Conservation (phyloP, 2,113 vertebrate genomes). For the Pelusios castaneus region DNA sequence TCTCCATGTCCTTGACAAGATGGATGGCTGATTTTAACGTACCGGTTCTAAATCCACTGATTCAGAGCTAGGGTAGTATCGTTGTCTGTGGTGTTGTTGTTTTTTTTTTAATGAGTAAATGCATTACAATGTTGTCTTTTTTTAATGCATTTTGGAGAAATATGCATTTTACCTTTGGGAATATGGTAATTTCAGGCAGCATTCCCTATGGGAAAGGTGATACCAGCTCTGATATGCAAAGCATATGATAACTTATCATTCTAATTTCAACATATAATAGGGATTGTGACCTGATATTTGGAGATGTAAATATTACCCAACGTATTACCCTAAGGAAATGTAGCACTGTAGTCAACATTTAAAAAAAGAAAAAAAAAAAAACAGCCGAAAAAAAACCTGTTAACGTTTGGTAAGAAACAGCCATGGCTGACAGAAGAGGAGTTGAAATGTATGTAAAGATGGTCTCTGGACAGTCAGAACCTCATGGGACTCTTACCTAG, state of each 20-base stretch:
- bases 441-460: conserved; percentile 63
- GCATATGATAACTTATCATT: conserved; percentile 88
- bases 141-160: conserved; percentile 82
- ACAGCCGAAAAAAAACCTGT: no score
- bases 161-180: conserved; percentile 87
- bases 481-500: conserved; percentile 74
- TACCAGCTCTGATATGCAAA: conserved; percentile 88
- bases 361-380: conserved; percentile 20
- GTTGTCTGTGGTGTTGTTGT: conserved; percentile 77
- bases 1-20: conserved; percentile 54
- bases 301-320: conserved; percentile 86
- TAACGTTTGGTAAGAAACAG: conserved; percentile 79
- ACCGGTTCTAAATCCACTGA: conserved; percentile 63
- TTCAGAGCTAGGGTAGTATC: conserved; percentile 78
- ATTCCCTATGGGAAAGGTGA: conserved; percentile 88
- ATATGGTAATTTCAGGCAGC: conserved; percentile 86
- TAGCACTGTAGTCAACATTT: conserved; percentile 81
- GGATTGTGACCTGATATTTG: conserved; percentile 88
- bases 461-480: conserved; percentile 74
- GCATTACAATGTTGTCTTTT: conserved; percentile 79
- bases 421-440: conserved; percentile 75
- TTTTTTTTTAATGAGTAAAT: conserved; percentile 75
- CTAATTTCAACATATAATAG: conserved; percentile 85
- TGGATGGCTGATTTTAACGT: conserved; percentile 72
- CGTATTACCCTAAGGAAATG: conserved; percentile 84